A percentile compares a stretch with the other conserved stretches of the same genome.
Conservation (phyloP, 23 tunicate species). For the Ascidia mentula region DNA sequence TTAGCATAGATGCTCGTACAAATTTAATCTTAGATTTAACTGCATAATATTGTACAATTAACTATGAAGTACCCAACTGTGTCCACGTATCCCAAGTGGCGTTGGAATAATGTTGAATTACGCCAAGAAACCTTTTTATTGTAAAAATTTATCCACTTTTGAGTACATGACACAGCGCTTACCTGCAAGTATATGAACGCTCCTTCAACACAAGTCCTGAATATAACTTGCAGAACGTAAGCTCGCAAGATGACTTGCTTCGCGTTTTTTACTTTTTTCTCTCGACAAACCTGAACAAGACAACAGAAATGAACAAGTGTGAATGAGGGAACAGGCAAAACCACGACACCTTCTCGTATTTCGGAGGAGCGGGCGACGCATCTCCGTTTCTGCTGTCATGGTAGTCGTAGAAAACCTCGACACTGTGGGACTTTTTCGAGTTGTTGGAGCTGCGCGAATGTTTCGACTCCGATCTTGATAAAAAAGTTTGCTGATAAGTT, state of each 20-base stretch:
- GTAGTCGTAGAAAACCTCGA: background rate
- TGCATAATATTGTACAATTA: too few species aligned
- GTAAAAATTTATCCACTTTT: too few species aligned
- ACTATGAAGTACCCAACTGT: too few species aligned
- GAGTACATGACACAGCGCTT: too few species aligned
- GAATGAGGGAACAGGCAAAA: too few species aligned
- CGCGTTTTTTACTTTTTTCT: constrained; percentile 25
- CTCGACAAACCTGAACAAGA: constrained; percentile 34
- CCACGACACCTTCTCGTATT: constrained; percentile 13
- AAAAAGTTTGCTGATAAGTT: too few species aligned
- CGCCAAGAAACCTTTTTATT: too few species aligned
- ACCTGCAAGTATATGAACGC: constrained; percentile 50
- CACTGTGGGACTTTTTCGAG: background rate
- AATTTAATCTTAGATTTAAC: too few species aligned
- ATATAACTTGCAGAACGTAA: constrained; percentile 38
- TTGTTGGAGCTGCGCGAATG: constrained; percentile 14
- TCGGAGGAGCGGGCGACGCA: background rate
- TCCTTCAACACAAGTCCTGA: constrained; percentile 38
- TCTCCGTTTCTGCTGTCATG: background rate
- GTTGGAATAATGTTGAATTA: too few species aligned
- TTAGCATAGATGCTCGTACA: too few species aligned
- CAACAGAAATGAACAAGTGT: too few species aligned
- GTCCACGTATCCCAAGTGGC: too few species aligned
- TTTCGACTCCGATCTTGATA: background rate
- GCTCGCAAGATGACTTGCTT: constrained; percentile 30